Conservation (phyloP, 1,140 invertebrate species). For the Acyrthosiphon pisum region DNA sequence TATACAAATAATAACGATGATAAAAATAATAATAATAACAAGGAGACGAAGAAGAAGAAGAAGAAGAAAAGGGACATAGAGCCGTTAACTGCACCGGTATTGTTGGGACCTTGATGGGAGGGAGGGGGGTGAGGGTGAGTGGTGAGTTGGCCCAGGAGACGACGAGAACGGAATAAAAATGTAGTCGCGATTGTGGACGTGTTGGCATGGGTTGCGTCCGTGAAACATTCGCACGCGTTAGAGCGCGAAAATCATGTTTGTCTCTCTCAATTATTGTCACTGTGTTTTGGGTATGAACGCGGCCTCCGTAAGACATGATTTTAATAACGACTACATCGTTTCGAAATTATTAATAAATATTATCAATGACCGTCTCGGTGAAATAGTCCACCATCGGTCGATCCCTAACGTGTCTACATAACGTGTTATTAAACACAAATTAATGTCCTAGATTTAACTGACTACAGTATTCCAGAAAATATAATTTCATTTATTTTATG, state of each 20-base stretch:
- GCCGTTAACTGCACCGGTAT: neutral
- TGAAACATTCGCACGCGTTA: conserved; percentile 31
- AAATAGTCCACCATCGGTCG: neutral
- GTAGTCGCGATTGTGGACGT: neutral
- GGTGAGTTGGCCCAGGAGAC: neutral
- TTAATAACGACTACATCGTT: neutral
- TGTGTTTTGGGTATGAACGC: neutral
- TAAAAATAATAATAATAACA: neutral
- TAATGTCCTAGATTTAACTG: neutral
- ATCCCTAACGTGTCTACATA: neutral
- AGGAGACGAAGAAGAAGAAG: neutral
- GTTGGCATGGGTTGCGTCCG: neutral
- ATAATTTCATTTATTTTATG: no score
- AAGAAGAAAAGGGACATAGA: neutral
- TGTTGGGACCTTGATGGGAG: no score
- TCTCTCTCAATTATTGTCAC: neutral
- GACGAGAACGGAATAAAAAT: conserved; percentile 40
- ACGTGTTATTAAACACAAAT: neutral
- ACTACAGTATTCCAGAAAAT: no score
- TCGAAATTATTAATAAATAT: neutral
- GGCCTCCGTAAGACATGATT: neutral
- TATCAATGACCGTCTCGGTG: no score
- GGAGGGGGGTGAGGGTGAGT: no score
- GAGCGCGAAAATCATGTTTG: neutral
- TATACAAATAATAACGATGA: neutral